A percentile compares a stretch with the other conserved stretches of the same genome.
Conservation (phyloP, 1,140 invertebrate species). For the Neodiprion pinetum region DNA sequence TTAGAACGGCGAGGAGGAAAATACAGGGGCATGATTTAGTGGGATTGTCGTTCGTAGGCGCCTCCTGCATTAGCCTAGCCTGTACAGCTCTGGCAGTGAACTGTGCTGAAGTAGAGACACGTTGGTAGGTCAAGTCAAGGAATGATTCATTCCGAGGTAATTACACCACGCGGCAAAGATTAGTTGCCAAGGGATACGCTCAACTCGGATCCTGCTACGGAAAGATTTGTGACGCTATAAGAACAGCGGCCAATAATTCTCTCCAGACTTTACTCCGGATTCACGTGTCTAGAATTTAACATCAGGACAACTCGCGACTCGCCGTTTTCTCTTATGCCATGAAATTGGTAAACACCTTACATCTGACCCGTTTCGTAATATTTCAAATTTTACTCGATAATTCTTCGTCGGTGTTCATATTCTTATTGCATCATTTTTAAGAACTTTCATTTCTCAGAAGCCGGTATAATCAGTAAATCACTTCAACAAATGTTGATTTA, state of each 20-base stretch:
- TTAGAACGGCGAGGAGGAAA: slow-evolving; percentile 24
- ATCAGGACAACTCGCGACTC: slow-evolving; percentile 8
- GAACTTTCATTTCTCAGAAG: too few species aligned
- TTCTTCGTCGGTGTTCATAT: too few species aligned
- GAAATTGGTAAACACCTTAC: too few species aligned
- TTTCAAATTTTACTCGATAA: too few species aligned
- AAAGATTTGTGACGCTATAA: slow-evolving; percentile 50
- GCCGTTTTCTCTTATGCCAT: not conserved
- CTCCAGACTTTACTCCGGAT: slow-evolving; percentile 18
- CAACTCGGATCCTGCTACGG: slow-evolving; percentile 9
- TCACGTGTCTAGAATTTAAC: slow-evolving; percentile 23
- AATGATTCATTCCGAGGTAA: slow-evolving; percentile 55
- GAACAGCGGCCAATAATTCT: slow-evolving; percentile 47
- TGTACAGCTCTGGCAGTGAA: slow-evolving; percentile 16
- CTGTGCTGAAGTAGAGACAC: slow-evolving; percentile 10
- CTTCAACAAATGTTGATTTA: too few species aligned
- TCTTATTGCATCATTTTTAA: too few species aligned
- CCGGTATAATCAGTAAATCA: too few species aligned
- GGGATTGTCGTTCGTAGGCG: slow-evolving; percentile 27
- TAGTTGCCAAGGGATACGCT: slow-evolving; percentile 36
- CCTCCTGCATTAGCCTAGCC: slow-evolving; percentile 32
- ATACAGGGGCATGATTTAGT: slow-evolving; percentile 34
- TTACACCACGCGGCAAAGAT: slow-evolving; percentile 47
- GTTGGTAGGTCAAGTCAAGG: slow-evolving; percentile 21
- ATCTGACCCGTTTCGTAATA: too few species aligned